Evolutionary conservation across 2,113 vertebrate genomes (phyloP), one percentile per base, ranked within the genome.

Genomic region (Centropus bengalensis): DNA sequence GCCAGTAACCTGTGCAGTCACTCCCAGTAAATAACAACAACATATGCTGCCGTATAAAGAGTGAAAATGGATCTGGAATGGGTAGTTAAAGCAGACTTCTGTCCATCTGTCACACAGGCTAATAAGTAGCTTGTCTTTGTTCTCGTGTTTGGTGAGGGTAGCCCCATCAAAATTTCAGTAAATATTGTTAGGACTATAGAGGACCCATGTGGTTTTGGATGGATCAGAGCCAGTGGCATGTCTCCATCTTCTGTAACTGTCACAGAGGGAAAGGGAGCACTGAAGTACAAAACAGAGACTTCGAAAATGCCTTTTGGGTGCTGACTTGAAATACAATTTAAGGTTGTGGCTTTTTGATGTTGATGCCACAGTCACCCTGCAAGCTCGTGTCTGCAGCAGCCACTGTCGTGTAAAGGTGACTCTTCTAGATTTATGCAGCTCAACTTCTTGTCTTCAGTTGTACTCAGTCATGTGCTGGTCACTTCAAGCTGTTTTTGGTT

Each of bases 31-130:
- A 67, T 63, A 88, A 77, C 22, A 81, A n/a, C 63, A 86, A 44
- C 56, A 86, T 86, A 63, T 87, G 68, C 55, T 92, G 22, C 52
- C 62, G 44, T 52, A 45, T 60, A 76, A 84, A 42, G 92, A 74
- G 85, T 89, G 62, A 83, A 87, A 92, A n/a, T 77, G 73, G 66
- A 74, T 92, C 62, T 85, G 82, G 82, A 94, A 58, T 82, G 83
- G 47, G 62, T 92, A 45, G n/a, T 87, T 88, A 62, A 80, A 92
- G 58, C 88, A 88, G 80, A 80, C 79, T 89, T 92, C 49, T 93
- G 88, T 92, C 77, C 77, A 84, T 96, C 89, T 96, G 89, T 95
- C 77, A 68, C 32, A 36, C 27, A 62, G 63, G 18, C 54, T 90
- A 76, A 45, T 66, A 76, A 93, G 36, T 70, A 78, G 79, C 66